phyloP scores from a whole-genome alignment of 1,140 invertebrate species.

The Contarinia nasturtii region DNA sequence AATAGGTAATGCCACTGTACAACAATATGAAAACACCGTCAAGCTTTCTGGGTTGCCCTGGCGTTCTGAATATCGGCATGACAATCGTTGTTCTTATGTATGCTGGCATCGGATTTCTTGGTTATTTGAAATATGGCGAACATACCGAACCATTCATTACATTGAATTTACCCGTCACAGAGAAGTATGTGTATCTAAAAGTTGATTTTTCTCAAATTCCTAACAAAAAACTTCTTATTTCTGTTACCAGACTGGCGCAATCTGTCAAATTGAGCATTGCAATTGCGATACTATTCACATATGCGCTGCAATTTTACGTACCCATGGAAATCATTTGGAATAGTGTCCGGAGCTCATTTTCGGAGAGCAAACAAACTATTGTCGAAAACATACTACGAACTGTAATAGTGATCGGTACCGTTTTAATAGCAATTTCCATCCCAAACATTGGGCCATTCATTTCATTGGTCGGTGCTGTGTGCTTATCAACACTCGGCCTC shows the following conservation, averaged over 20 bases:
- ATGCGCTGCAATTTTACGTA: constrained; percentile 90
- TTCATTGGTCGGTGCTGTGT: constrained; percentile 77
- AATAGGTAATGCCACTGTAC: constrained; percentile 81
- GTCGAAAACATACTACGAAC: constrained; percentile 43
- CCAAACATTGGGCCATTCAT: constrained; percentile 84
- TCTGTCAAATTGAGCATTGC: constrained; percentile 83
- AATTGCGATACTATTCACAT: constrained; percentile 81
- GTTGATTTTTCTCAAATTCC: constrained; percentile 22
- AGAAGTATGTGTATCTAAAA: constrained; percentile 39
- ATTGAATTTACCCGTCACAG: constrained; percentile 48
- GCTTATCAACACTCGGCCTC: constrained; percentile 73
- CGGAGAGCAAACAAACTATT: constrained; percentile 28
- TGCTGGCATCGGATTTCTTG: constrained; percentile 70
- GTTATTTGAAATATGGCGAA: constrained; percentile 68
- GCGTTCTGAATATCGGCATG: constrained; percentile 78
- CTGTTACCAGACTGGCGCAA: constrained; percentile 73
- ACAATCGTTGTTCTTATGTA: constrained; percentile 60
- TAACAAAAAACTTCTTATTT: too few species aligned
- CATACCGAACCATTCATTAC: constrained; percentile 50
- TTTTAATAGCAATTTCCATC: constrained; percentile 60
- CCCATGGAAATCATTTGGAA: constrained; percentile 91
- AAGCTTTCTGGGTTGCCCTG: constrained; percentile 70
- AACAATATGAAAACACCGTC: constrained; percentile 80
- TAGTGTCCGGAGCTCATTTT: constrained; percentile 31
- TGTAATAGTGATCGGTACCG: constrained; percentile 33